phyloP scores from a whole-genome alignment of 64 coral and sea anemone genomes.

The Stichodactyla mertensii region DNA sequence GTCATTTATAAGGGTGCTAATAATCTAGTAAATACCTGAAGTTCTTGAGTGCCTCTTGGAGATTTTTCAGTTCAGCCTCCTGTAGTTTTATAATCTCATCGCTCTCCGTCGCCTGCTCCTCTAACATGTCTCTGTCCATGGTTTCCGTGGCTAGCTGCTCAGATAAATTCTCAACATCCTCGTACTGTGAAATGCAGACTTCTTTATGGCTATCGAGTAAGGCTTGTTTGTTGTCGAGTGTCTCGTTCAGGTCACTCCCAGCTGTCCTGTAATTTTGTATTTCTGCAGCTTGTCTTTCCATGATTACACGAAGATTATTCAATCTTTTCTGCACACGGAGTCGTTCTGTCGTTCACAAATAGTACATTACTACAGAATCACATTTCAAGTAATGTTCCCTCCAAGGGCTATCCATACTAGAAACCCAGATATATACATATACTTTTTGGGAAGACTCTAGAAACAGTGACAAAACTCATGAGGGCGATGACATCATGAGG shows the following conservation, averaged over 20 bases:
- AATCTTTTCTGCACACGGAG: constrained; percentile 24
- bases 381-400: background rate
- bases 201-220: constrained; percentile 73
- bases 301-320: constrained; percentile 32
- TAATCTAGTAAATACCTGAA: background rate
- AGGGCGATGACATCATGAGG: too few relatives aligned
- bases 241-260: constrained; percentile 37
- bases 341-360: background rate
- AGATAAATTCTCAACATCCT: constrained; percentile 47
- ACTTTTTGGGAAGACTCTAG: too few relatives aligned
- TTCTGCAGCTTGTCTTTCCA: constrained; percentile 51
- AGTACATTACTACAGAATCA: background rate
- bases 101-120: constrained; percentile 48
- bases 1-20: too few relatives aligned
- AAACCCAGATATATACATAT: too few relatives aligned
- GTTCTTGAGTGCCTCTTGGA: constrained; percentile 8
- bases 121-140: constrained; percentile 37
- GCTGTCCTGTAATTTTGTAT: constrained; percentile 29
- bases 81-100: constrained; percentile 41
- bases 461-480: too few relatives aligned
- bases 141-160: constrained; percentile 17
- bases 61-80: constrained; percentile 55
- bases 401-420: background rate
- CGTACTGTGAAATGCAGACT: constrained; percentile 51
- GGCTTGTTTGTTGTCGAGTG: constrained; percentile 39